phyloP scores from a whole-genome alignment of 2,113 vertebrate species.

The Callospermophilus lateralis region DNA sequence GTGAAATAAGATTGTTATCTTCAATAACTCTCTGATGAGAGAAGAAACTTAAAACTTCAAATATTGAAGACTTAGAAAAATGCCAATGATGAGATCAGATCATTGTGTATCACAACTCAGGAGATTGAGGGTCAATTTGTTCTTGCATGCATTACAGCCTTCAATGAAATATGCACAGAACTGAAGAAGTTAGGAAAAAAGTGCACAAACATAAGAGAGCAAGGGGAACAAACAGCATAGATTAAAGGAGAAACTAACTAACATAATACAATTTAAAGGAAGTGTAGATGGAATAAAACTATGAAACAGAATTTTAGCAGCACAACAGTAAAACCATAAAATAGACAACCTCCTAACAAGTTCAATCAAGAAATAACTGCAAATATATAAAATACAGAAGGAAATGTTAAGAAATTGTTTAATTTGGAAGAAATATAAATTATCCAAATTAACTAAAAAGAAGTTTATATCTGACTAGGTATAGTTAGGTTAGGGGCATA shows the following conservation, averaged over 20 bases:
- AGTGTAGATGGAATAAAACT: not conserved
- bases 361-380: not conserved
- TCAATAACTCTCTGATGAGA: not conserved
- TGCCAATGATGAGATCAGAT: not conserved
- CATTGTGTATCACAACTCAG: not conserved
- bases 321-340: not conserved
- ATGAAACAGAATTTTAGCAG: not conserved
- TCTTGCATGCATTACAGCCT: not conserved
- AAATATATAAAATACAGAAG: not conserved
- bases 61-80: not conserved
- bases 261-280: not conserved
- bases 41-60: conserved; percentile 28
- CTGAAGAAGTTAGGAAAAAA: not conserved
- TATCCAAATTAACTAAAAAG: not conserved
- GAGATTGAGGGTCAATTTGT: not conserved
- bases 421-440: not conserved
- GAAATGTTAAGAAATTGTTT: not conserved
- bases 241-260: not conserved
- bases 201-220: not conserved
- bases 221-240: not conserved
- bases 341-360: not conserved
- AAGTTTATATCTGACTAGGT: not conserved
- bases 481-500: not conserved
- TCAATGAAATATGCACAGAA: not conserved
- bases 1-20: not conserved